Evolutionary conservation across 2,797 vertebrate genomes (phyloP).

Genomic region (Sebastes minor): DNA sequence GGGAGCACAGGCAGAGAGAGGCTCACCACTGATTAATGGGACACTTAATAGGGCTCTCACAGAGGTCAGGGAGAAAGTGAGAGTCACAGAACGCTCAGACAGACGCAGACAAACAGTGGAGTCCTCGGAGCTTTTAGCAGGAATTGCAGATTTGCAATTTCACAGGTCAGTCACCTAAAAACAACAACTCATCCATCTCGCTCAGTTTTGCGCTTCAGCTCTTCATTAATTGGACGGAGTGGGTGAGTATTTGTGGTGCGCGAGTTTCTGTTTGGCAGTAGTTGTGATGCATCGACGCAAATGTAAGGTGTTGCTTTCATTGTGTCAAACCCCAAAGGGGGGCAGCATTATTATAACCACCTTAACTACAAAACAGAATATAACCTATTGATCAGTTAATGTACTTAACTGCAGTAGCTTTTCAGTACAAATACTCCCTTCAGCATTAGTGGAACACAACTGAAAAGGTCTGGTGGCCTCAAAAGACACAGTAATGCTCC

Average conservation of each 20-base stretch:
- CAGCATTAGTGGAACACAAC: neutral
- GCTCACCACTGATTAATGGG: slow-evolving; percentile 43
- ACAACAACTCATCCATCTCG: neutral
- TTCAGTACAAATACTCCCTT: neutral
- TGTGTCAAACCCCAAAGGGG: neutral
- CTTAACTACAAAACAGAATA: neutral
- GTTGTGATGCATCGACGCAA: neutral
- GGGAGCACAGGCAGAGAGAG: neutral
- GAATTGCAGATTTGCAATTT: neutral
- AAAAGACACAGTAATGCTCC: neutral
- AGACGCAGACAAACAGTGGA: neutral
- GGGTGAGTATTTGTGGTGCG: neutral
- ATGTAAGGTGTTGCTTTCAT: neutral
- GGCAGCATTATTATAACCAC: neutral
- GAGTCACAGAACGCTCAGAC: neutral
- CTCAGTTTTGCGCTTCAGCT: neutral
- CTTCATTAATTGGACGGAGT: neutral
- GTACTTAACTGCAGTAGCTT: neutral
- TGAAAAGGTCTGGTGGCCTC: neutral
- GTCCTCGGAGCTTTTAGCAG: neutral
- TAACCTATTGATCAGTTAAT: neutral
- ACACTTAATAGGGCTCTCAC: neutral
- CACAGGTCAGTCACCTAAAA: neutral
- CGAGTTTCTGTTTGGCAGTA: neutral
- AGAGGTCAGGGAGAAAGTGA: slow-evolving; percentile 15